A percentile compares a stretch with the other conserved stretches of the same genome.
phyloP scores from a whole-genome alignment of 2,888 invertebrate species.

The Himalopsyche anomala region DNA sequence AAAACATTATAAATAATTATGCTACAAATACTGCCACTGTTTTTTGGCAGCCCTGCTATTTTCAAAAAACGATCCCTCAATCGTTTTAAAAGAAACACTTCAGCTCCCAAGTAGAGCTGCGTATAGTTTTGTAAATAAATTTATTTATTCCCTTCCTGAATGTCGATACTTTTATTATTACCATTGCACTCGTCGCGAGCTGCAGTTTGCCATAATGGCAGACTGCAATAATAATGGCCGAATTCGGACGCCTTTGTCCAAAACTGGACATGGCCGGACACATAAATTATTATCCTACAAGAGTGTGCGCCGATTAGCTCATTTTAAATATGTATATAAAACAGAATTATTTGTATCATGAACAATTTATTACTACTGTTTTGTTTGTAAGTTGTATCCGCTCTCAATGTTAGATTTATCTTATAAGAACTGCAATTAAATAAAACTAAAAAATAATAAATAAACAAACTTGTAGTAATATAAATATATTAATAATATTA shows the following conservation, averaged over 20 bases:
- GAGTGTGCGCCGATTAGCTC: slow-evolving; percentile 21
- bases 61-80: background rate
- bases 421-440: too few species aligned
- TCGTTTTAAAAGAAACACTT: background rate
- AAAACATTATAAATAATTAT: too few species aligned
- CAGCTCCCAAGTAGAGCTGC: background rate
- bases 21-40: too few species aligned
- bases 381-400: too few species aligned
- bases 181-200: background rate
- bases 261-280: slow-evolving; percentile 58
- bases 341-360: background rate
- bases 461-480: too few species aligned
- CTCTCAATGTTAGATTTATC: too few species aligned
- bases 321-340: background rate
- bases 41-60: background rate
- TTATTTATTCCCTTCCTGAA: background rate
- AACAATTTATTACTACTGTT: background rate
- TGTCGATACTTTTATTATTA: background rate
- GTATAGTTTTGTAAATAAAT: slow-evolving; percentile 1
- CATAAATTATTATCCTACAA: slow-evolving; percentile 59
- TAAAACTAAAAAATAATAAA: too few species aligned
- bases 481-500: too few species aligned
- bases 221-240: slow-evolving; percentile 30
- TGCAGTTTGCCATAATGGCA: slow-evolving; percentile 22
- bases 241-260: slow-evolving; percentile 57